Evolutionary conservation across 2,888 invertebrate species (phyloP), one percentile per base, ranked within the genome.

Genomic region (Lacanobia wlatinum): DNA sequence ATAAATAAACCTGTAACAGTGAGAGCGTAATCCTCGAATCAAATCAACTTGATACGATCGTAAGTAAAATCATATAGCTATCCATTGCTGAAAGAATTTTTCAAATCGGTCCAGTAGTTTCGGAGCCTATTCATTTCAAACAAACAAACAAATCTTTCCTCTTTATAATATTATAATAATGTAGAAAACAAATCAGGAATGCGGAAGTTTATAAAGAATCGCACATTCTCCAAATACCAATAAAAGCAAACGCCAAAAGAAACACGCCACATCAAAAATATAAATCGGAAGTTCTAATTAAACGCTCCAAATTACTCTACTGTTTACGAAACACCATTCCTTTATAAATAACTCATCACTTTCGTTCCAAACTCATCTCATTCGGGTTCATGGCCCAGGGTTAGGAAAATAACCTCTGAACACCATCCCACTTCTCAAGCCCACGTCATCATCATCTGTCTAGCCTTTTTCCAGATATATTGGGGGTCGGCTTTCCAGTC

Each of bases 301-400:
- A 70, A 63, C 40, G 55, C 5, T 48, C 23, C 64, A 68, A 70
- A 78, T 63, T 60, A 79, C 10, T 38, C 3, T 40, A 64, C 59
- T 80, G 82, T 84, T 79, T 65, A 73, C 53, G 53, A 67, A 80
- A 80, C 82, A 86, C 86, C 78, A 85, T 77, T 70, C 55, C 62
- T 59, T 53, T 78, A 84, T 84, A 85, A 82, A 86, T 87, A 90
- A 73, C 50, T 40, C 58, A 69, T 67, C 52, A 53, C 12, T 38
- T 72, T 58, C 38, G 92, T 80, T 85, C 92, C 82, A 89, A 10
- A 23, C 34, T 50, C 48, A 21, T 84, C 90, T 92, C 85, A 90
- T 86, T 92, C 78, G 89, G 92, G 94, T 93, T 94, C 94, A 93
- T 92, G 93, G 92, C 88, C 82, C 94, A 94, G 92, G 94, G 93